Conservation (phyloP, 2,113 vertebrate genomes). For the Malaclemys terrapin region DNA sequence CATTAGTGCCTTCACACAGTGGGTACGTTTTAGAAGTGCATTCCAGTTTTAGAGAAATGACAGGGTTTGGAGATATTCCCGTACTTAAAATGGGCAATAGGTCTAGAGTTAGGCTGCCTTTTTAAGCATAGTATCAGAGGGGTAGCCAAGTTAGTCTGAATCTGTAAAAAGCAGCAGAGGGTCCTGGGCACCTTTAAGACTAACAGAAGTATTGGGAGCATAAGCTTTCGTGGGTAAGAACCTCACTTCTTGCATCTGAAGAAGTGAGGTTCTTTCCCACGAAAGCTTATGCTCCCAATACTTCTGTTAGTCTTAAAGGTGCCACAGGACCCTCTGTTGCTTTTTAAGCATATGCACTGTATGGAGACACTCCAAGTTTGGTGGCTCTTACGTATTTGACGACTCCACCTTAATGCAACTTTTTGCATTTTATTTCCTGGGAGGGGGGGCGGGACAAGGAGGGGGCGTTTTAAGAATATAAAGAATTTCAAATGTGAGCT, state of each 20-base stretch:
- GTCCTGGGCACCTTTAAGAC: too few relatives aligned
- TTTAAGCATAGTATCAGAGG: not conserved
- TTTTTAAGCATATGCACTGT: not conserved
- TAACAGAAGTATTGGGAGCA: too few relatives aligned
- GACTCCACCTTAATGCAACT: not conserved
- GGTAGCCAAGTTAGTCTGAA: too few relatives aligned
- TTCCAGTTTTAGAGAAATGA: not conserved
- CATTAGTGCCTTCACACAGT: not conserved
- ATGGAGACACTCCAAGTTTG: not conserved
- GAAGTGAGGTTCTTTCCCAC: too few relatives aligned
- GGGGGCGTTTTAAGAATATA: not conserved
- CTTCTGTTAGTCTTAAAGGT: too few relatives aligned
- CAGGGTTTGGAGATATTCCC: not conserved
- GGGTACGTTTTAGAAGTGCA: not conserved
- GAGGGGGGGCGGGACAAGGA: too few relatives aligned
- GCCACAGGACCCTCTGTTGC: too few relatives aligned
- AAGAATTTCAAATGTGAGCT: not conserved
- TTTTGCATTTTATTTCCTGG: not conserved
- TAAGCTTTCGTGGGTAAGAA: too few relatives aligned
- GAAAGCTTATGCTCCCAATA: too few relatives aligned
- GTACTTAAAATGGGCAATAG: not conserved
- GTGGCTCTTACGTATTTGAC: not conserved
- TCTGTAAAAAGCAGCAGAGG: too few relatives aligned
- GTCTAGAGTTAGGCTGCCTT: not conserved
- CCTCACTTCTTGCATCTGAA: too few relatives aligned